Base-by-base conservation (phyloP, 2,797 vertebrate species). In the Gallinago stenura region DNA sequence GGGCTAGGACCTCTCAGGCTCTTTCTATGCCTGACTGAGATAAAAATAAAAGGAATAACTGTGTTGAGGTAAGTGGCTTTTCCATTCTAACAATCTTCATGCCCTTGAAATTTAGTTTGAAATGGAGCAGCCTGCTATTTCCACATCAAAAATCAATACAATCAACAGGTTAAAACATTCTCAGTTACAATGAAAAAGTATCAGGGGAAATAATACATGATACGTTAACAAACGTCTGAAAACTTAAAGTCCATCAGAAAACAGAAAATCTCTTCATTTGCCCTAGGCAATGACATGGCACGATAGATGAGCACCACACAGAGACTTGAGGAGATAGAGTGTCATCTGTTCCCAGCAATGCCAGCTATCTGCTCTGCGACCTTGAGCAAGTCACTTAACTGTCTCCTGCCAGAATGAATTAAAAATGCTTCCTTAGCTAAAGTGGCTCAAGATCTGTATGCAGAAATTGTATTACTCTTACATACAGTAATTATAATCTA, bases 131-230 rank as follows among this genome's bases (percentile, higher is more conserved):
- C 16, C 83, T 90, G 86, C 68, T 95, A 95, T 92, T 96, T 96
- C 88, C 88, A 60, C 93, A 92, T 91, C 91, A 95, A 93, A 96
- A 96, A 96, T 97, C 95, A 95, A 96, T 97, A 94, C 83, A 90
- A 95, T 95, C 96, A 97, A 96, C 96, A 97, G 83, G 95, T 96
- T 95, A 95, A 95, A 96, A 92, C 88, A 73, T 94, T 92, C 93
- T 95, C 94, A 48, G 83, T 92, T 95, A 93, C 94, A 90, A 71
- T 43, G 83, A 89, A 96, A 92, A 84, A 37, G 73, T 50, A 93
- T 64, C 93, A 48, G 50, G 87, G 81, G 91, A 96, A 95, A 96
- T 75, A 89, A 94, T 54, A 64, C 89, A 91, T 4, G 19, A 77
- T 82, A 75, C 88, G 2, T 93, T 90, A 83, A 75, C 56, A 87